A percentile compares a stretch with the other conserved stretches of the same genome.
Conservation (phyloP, 2,888 invertebrate species). For the Ptilodon capucinus region DNA sequence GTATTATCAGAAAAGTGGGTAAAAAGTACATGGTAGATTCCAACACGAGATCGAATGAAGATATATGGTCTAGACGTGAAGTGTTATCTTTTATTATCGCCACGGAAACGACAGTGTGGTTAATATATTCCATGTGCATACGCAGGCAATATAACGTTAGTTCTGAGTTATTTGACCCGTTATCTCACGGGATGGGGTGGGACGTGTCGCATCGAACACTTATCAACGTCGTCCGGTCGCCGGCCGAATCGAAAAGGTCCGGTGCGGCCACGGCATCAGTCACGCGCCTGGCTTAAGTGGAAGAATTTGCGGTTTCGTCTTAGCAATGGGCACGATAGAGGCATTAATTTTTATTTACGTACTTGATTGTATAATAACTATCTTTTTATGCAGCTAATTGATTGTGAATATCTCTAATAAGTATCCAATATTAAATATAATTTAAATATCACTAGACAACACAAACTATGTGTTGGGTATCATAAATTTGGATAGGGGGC, state of each 20-base stretch:
- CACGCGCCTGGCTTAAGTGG: slow-evolving; percentile 59
- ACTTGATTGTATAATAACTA: background rate
- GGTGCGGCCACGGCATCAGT: slow-evolving; percentile 58
- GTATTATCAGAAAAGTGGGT: slow-evolving; percentile 9
- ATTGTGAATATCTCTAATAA: no score
- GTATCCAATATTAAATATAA: no score
- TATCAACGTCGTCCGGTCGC: slow-evolving; percentile 66
- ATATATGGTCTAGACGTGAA: background rate
- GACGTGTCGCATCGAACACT: slow-evolving; percentile 64
- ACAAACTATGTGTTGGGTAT: no score
- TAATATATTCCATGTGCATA: slow-evolving; percentile 25
- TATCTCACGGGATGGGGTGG: slow-evolving; percentile 56
- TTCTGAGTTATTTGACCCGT: slow-evolving; percentile 51
- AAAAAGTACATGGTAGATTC: background rate
- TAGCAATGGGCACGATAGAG: slow-evolving; percentile 53
- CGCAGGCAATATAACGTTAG: slow-evolving; percentile 37
- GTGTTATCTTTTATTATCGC: background rate
- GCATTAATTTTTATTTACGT: background rate
- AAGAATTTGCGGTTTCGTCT: slow-evolving; percentile 61
- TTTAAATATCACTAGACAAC: no score
- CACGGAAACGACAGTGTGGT: background rate
- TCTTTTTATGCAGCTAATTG: no score
- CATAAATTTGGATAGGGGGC: no score
- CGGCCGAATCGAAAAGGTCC: slow-evolving; percentile 59
- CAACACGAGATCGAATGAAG: background rate